Evolutionary conservation across 1,140 invertebrate species (phyloP).

Genomic region (Drosophila nikananu): DNA sequence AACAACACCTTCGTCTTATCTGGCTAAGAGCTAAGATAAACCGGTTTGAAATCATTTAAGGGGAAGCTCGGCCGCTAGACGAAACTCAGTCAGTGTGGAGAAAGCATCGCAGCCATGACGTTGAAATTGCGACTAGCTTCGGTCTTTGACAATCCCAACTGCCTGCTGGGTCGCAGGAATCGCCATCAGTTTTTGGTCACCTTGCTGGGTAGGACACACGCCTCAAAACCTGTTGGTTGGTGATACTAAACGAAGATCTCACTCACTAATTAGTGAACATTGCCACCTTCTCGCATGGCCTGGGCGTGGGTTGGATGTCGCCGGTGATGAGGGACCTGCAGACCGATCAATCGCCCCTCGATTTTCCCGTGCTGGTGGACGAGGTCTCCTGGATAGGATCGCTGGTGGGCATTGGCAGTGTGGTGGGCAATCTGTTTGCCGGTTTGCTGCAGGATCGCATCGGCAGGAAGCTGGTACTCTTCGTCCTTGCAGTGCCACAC

Average conservation of each 20-base stretch:
- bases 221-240: too few species aligned
- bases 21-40: conserved; percentile 34
- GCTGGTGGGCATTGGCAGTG: conserved; percentile 72
- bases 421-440: conserved; percentile 63
- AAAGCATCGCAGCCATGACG: conserved; percentile 41
- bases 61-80: conserved; percentile 21
- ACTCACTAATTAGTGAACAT: conserved; percentile 76
- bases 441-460: conserved; percentile 66
- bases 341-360: conserved; percentile 70
- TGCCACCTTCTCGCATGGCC: conserved; percentile 84
- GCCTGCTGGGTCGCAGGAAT: conserved; percentile 60
- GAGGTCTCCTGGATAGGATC: conserved; percentile 81
- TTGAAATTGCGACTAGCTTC: conserved; percentile 26
- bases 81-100: conserved; percentile 24
- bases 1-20: conserved; percentile 24
- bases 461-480: conserved; percentile 62
- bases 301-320: conserved; percentile 85
- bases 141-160: conserved; percentile 52
- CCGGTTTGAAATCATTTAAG: conserved; percentile 28
- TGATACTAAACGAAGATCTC: background rate
- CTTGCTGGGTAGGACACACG: conserved; percentile 45
- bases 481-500: conserved; percentile 51
- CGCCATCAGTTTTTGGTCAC: conserved; percentile 64
- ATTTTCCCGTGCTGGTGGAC: conserved; percentile 46
- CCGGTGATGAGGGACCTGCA: conserved; percentile 82